Evolutionary conservation across 37 sponge, comb jelly and placozoan genomes (phyloP).

Genomic region (Theonella swinhoei): DNA sequence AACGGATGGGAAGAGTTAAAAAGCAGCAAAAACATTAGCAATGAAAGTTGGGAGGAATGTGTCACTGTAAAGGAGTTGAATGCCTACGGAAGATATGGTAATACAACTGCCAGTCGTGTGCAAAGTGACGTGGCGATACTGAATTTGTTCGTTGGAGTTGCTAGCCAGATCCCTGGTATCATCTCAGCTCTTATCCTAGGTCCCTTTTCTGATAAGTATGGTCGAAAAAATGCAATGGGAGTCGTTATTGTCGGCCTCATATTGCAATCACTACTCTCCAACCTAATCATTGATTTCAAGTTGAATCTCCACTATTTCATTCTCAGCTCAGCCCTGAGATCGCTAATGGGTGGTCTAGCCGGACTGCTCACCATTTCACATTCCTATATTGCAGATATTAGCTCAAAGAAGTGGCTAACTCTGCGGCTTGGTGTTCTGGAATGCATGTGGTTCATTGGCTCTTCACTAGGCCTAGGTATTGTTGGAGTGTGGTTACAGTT

Average conservation of each 20-base stretch:
- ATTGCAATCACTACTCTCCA: neutral
- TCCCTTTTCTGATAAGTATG: constrained; percentile 51
- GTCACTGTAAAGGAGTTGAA: neutral
- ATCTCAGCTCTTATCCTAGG: constrained; percentile 47
- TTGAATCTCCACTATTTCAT: constrained; percentile 36
- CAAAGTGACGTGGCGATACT: constrained; percentile 25
- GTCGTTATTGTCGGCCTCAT: constrained; percentile 14
- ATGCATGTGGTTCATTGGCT: constrained; percentile 27
- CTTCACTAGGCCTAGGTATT: constrained; percentile 13
- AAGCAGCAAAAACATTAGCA: neutral
- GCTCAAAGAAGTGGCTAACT: constrained; percentile 48
- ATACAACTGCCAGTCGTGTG: constrained; percentile 20
- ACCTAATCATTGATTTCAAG: constrained; percentile 20
- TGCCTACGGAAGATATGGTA: neutral
- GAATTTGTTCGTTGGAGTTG: constrained; percentile 15
- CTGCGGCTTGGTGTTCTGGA: constrained; percentile 53
- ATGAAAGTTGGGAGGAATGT: neutral
- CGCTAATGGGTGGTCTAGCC: constrained; percentile 51
- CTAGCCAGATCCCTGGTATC: constrained; percentile 6
- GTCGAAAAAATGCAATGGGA: constrained; percentile 44
- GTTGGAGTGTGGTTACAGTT: constrained; percentile 37
- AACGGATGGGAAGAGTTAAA: neutral
- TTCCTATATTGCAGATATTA: constrained; percentile 58
- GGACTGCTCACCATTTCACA: constrained; percentile 39
- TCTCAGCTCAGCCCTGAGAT: constrained; percentile 22